These are phyloP conservation scores for Patella depressa DNA, from an alignment of 2,888 invertebrate genomes.

Conservation along the genomic window DNA sequence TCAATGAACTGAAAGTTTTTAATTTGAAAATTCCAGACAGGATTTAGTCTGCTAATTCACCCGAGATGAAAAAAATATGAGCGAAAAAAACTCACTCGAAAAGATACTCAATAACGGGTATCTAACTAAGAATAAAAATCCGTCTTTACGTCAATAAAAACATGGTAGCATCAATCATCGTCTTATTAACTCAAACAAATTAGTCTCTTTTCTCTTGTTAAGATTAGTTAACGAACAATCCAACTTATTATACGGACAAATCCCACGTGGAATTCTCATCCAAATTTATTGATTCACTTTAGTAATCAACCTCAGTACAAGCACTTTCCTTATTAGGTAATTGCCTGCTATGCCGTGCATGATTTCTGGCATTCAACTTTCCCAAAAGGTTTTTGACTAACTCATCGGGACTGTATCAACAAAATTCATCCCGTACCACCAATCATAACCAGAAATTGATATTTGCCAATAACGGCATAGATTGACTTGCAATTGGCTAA, in stretches of 20 bases:
- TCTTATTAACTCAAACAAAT: too few species aligned
- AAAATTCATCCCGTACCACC: not conserved
- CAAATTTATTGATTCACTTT: constrained; percentile 1
- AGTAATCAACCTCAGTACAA: not conserved
- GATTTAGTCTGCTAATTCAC: not conserved
- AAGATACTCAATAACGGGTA: too few species aligned
- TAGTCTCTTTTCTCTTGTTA: too few species aligned
- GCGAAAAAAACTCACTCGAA: too few species aligned
- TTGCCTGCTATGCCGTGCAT: not conserved
- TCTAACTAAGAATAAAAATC: too few species aligned
- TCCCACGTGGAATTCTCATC: too few species aligned
- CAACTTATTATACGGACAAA: too few species aligned
- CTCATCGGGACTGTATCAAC: not conserved
- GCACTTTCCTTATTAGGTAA: constrained; percentile 4
- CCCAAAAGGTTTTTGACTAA: not conserved
- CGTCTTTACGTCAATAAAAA: too few species aligned
- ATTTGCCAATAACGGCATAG: not conserved
- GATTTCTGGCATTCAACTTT: not conserved
- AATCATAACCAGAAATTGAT: constrained; percentile 10
- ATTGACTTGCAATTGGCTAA: not conserved
- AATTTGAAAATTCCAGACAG: constrained; percentile 4
- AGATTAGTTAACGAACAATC: too few species aligned
- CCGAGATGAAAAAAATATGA: not conserved
- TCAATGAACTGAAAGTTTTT: not conserved
- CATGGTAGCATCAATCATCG: too few species aligned